Percentiles rank a stretch among this genome's conserved stretches.
Evolutionary conservation across 2,888 invertebrate genomes (phyloP).

Genomic region (Synergus umbraculus): DNA sequence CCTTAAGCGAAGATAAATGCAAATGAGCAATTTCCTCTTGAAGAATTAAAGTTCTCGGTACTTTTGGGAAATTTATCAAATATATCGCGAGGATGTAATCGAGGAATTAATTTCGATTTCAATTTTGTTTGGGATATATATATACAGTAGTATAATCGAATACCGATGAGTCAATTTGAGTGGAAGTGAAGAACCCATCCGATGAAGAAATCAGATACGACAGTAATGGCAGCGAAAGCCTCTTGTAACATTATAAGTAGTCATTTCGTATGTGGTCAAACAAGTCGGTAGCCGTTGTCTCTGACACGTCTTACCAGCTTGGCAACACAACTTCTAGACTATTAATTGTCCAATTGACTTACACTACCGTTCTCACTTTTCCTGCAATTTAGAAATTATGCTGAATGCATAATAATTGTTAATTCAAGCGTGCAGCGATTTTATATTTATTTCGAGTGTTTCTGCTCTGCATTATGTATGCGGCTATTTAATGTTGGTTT

Average conservation of each 20-base stretch:
- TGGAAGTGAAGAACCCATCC: background rate
- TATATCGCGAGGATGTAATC: background rate
- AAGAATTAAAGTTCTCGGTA: background rate
- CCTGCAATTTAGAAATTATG: slow-evolving; percentile 37
- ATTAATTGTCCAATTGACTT: slow-evolving; percentile 34
- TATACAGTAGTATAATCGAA: slow-evolving; percentile 28
- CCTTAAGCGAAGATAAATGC: background rate
- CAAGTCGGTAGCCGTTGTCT: slow-evolving; percentile 38
- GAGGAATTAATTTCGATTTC: slow-evolving; percentile 29
- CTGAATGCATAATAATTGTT: slow-evolving; percentile 32
- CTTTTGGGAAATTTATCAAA: background rate
- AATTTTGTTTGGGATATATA: slow-evolving; percentile 12
- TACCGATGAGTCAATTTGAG: slow-evolving; percentile 15
- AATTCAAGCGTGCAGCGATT: slow-evolving; percentile 31
- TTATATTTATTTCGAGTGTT: slow-evolving; percentile 33
- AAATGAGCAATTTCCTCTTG: background rate
- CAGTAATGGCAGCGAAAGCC: slow-evolving; percentile 11
- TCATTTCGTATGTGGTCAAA: slow-evolving; percentile 39
- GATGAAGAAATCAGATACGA: slow-evolving; percentile 34
- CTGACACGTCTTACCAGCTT: slow-evolving; percentile 35
- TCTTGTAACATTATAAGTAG: slow-evolving; percentile 31
- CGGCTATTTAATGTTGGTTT: slow-evolving; percentile 32
- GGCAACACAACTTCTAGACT: slow-evolving; percentile 39
- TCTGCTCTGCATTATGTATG: slow-evolving; percentile 22
- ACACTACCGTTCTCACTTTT: slow-evolving; percentile 36